These are phyloP conservation scores for Brenthis ino DNA, from an alignment of 2,888 invertebrate genomes.

Conservation along the genomic window DNA sequence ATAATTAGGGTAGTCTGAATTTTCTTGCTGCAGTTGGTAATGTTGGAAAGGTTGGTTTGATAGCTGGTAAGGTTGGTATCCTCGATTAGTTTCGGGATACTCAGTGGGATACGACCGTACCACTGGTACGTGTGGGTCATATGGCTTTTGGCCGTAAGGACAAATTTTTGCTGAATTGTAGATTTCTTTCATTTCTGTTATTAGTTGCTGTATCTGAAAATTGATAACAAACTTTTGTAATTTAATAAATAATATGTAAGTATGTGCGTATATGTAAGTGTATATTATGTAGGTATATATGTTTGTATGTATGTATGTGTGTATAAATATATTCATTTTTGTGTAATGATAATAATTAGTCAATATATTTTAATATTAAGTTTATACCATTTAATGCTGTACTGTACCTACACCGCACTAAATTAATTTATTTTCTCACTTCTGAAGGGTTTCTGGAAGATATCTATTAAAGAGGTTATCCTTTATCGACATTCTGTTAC, in stretches of 20 bases:
- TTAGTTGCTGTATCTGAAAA: conserved; percentile 85
- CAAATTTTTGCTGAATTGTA: conserved; percentile 88
- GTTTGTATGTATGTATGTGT: neutral
- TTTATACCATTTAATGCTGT: too few relatives aligned
- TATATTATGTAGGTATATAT: too few relatives aligned
- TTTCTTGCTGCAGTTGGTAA: conserved; percentile 57
- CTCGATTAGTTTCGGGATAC: conserved; percentile 29
- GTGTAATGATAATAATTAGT: too few relatives aligned
- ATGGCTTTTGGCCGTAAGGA: conserved; percentile 83
- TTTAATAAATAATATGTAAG: too few relatives aligned
- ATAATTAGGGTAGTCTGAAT: conserved; percentile 62
- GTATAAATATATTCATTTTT: too few relatives aligned
- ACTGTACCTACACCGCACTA: too few relatives aligned
- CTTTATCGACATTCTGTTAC: too few relatives aligned
- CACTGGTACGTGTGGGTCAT: conserved; percentile 66
- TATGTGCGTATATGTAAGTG: neutral
- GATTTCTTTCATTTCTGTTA: conserved; percentile 90
- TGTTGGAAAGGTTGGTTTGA: conserved; percentile 62
- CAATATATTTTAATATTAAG: too few relatives aligned
- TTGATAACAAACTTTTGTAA: neutral
- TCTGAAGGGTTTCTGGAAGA: too few relatives aligned
- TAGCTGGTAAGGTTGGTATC: conserved; percentile 57
- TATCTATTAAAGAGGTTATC: too few relatives aligned
- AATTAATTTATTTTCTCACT: too few relatives aligned
- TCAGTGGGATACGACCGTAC: conserved; percentile 44